Conservation (phyloP, 2,888 invertebrate species). For the Gnatocerus cornutus region DNA sequence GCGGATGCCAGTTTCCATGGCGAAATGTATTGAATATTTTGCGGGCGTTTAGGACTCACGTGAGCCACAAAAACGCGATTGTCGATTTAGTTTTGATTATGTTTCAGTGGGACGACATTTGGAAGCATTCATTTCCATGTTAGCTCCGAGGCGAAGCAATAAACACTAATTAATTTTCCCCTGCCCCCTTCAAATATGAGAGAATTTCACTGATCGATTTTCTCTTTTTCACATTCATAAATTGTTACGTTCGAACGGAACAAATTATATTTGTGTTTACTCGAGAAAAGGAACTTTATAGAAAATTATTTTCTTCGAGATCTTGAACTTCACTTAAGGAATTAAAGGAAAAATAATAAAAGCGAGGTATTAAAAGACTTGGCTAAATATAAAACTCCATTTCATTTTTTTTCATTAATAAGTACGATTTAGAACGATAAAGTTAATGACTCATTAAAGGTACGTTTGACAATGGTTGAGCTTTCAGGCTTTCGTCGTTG, state of each 20-base stretch:
- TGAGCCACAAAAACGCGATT: conserved; percentile 6
- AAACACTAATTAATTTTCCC: conserved; percentile 17
- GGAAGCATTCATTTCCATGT: not conserved
- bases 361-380: no score
- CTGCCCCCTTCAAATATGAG: not conserved
- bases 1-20: conserved; percentile 18
- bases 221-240: conserved; percentile 13
- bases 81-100: conserved; percentile 18
- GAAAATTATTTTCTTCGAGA: no score
- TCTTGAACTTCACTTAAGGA: no score
- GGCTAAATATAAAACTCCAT: no score
- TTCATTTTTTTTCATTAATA: no score
- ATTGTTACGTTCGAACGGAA: not conserved
- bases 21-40: conserved; percentile 6
- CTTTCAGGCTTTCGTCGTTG: no score
- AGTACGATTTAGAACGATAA: no score
- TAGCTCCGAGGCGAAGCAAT: not conserved
- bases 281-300: not conserved
- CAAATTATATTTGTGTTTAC: not conserved
- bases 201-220: conserved; percentile 11
- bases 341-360: no score
- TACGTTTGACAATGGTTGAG: no score
- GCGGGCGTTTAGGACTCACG: not conserved
- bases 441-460: no score
- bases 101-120: not conserved